Conservation (phyloP, 1,140 invertebrate genomes). For the Saccostrea cuccullata region DNA sequence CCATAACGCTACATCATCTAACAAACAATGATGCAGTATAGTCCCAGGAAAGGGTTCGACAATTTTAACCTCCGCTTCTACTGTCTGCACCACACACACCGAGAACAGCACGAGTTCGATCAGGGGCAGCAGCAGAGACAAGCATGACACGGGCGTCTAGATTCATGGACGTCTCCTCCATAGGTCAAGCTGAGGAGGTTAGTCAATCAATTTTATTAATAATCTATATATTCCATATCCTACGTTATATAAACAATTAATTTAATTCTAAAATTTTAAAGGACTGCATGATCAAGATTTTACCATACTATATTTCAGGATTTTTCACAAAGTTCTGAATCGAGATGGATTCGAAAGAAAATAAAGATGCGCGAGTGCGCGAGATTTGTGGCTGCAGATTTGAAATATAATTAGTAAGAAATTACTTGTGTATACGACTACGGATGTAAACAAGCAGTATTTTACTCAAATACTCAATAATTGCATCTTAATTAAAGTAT, state of each 20-base stretch:
- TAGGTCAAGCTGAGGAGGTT: neutral
- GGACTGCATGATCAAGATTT: neutral
- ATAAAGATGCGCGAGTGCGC: slow-evolving; percentile 32
- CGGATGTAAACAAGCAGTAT: too few relatives aligned
- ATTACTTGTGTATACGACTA: neutral
- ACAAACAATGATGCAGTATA: neutral
- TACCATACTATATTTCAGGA: neutral
- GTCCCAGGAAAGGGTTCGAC: neutral
- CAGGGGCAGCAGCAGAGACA: neutral
- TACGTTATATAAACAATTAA: too few relatives aligned
- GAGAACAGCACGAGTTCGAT: neutral
- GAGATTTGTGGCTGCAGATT: slow-evolving; percentile 9
- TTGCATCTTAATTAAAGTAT: too few relatives aligned
- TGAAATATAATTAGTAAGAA: slow-evolving; percentile 5
- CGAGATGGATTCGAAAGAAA: slow-evolving; percentile 30
- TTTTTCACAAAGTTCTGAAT: neutral
- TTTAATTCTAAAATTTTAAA: too few relatives aligned
- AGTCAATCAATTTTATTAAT: neutral
- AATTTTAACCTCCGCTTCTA: neutral
- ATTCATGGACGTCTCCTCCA: neutral
- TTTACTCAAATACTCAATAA: too few relatives aligned
- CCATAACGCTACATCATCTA: too few relatives aligned
- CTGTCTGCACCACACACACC: neutral
- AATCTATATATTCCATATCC: neutral
- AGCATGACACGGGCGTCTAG: neutral